A percentile compares a stretch with the other conserved stretches of the same genome.
phyloP scores from a whole-genome alignment of 2,888 invertebrate genomes.

The Odontomyia ornata region DNA sequence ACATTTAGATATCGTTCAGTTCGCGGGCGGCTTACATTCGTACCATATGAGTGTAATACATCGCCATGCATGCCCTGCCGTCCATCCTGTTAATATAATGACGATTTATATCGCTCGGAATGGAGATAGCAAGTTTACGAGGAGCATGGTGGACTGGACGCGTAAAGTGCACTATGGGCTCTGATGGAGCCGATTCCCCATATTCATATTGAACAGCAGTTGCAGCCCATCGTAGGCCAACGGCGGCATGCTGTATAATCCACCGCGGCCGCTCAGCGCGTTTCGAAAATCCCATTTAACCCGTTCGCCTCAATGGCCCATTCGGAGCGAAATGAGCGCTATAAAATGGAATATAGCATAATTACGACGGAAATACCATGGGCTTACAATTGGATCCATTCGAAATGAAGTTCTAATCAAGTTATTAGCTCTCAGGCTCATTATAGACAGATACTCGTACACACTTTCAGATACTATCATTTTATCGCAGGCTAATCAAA shows the following conservation, averaged over 20 bases:
- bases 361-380: background rate
- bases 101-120: slow-evolving; percentile 16
- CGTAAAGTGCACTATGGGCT: slow-evolving; percentile 35
- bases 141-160: slow-evolving; percentile 20
- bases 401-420: slow-evolving; percentile 16
- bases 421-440: slow-evolving; percentile 3
- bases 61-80: background rate
- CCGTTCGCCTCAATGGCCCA: slow-evolving; percentile 18
- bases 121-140: slow-evolving; percentile 18
- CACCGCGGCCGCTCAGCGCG: background rate
- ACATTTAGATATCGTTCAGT: background rate
- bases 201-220: background rate
- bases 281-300: slow-evolving; percentile 27
- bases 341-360: slow-evolving; percentile 14
- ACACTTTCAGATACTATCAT: background rate
- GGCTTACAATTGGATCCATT: slow-evolving; percentile 23
- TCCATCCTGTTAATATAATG: slow-evolving; percentile 39
- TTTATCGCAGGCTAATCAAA: slow-evolving; percentile 1
- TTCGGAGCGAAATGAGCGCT: background rate
- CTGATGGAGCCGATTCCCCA: background rate
- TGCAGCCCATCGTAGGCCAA: background rate
- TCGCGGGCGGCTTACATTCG: background rate
- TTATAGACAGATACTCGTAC: background rate
- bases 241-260: too few species aligned
- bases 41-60: background rate